phyloP scores from a whole-genome alignment of 64 coral and sea anemone species.

The Hydrozoanthus tunicans region DNA sequence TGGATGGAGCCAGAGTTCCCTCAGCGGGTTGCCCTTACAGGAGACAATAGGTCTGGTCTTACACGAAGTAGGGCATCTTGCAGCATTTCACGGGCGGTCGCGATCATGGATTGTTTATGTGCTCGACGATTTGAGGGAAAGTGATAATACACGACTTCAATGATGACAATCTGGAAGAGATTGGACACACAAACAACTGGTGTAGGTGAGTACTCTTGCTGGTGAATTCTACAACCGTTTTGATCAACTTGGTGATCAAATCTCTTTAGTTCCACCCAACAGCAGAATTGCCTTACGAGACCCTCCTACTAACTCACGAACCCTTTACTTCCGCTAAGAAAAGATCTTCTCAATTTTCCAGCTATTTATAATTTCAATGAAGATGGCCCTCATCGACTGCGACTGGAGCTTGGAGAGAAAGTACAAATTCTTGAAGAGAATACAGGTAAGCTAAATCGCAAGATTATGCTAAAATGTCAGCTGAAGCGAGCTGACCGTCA shows the following conservation, averaged over 20 bases:
- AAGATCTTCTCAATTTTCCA: slow-evolving; percentile 33
- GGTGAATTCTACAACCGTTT: neutral
- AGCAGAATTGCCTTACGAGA: neutral
- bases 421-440: slow-evolving; percentile 49
- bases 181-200: slow-evolving; percentile 51
- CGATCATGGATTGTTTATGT: slow-evolving; percentile 52
- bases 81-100: slow-evolving; percentile 42
- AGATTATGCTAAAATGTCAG: neutral
- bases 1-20: neutral
- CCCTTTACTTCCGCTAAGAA: slow-evolving; percentile 42
- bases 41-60: slow-evolving; percentile 1
- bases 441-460: slow-evolving; percentile 19
- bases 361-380: slow-evolving; percentile 55
- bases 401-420: slow-evolving; percentile 49
- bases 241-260: neutral
- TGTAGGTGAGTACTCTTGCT: slow-evolving; percentile 32
- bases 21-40: neutral
- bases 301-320: slow-evolving; percentile 12
- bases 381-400: slow-evolving; percentile 28
- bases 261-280: neutral
- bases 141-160: neutral
- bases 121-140: neutral
- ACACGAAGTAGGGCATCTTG: neutral
- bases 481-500: slow-evolving; percentile 5
- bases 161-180: slow-evolving; percentile 58